Conservation (phyloP, 2,888 invertebrate genomes). For the Hypena proboscidalis region DNA sequence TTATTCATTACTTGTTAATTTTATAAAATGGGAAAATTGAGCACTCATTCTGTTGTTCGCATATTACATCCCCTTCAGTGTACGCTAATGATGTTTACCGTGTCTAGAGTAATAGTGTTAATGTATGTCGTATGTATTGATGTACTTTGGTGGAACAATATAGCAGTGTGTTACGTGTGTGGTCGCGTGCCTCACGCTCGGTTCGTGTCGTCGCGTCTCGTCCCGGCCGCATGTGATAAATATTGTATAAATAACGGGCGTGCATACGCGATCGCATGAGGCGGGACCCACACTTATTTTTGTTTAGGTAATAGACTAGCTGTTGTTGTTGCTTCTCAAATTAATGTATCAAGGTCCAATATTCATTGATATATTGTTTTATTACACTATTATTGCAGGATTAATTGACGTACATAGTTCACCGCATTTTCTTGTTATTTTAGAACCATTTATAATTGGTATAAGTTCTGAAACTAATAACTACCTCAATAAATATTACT, state of each 20-base stretch:
- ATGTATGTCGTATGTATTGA: slow-evolving; percentile 58
- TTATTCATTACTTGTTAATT: slow-evolving; percentile 61
- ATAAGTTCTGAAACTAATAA: slow-evolving; percentile 85
- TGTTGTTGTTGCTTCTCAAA: slow-evolving; percentile 70
- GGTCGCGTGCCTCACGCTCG: slow-evolving; percentile 35
- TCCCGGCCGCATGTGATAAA: slow-evolving; percentile 41
- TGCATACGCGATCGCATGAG: slow-evolving; percentile 41
- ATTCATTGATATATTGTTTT: slow-evolving; percentile 62
- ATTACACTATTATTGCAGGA: slow-evolving; percentile 57
- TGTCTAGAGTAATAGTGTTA: slow-evolving; percentile 63
- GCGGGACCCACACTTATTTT: slow-evolving; percentile 38
- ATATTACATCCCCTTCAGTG: slow-evolving; percentile 55
- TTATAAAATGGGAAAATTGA: slow-evolving; percentile 57
- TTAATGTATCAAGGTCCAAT: slow-evolving; percentile 64
- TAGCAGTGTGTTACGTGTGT: slow-evolving; percentile 41
- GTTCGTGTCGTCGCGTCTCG: slow-evolving; percentile 37
- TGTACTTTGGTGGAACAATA: slow-evolving; percentile 49
- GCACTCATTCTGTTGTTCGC: slow-evolving; percentile 58
- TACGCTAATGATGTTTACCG: slow-evolving; percentile 62
- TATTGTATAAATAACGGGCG: slow-evolving; percentile 35
- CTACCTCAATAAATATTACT: slow-evolving; percentile 85
- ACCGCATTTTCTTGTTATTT: slow-evolving; percentile 72
- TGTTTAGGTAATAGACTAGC: slow-evolving; percentile 57
- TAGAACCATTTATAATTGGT: slow-evolving; percentile 82
- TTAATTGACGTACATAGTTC: slow-evolving; percentile 59